Base-by-base conservation (phyloP, 2,113 vertebrate species). In the Apteryx mantelli region DNA sequence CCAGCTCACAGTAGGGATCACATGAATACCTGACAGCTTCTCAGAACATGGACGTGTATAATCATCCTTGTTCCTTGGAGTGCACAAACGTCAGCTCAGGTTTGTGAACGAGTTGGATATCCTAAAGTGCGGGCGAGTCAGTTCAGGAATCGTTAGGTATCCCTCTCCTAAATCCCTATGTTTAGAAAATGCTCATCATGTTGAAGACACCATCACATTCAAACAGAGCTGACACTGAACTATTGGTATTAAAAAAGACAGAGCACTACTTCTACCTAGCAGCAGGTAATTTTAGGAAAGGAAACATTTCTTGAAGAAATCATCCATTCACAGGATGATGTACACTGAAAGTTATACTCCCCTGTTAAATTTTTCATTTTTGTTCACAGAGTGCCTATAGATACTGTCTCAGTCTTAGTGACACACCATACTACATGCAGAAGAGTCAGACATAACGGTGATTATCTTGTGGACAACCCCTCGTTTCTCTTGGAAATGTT, bases 401-500 rank as follows among this genome's bases (percentile, higher is more conserved):
- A 92, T 88, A 81, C 63, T 24, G 74, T 82, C 60, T 93, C 64
- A 13, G 4, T 88, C 75, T 80, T 74, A 82, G 81, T 95, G 81
- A 93, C 92, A 96, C 81, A 87, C 71, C 73, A 93, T 89, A 76
- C 68, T 95, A 82, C 90, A 96, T 4, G 9, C 22, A 84, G 88
- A 94, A 95, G 88, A 97, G 96, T 97, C 96, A 97, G 96, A 97
- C 88, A 91, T 85, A 90, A 84, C 5, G 61, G 94, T 95, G 94
- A 95, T 97, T 97, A 95, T 95, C 84, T 91, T 96, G 96, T 5
- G 92, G 95, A 95, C 55, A 48, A 92, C 79, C 84, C 76, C 52
- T 94, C 60, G 50, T 96, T 97, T 97, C 82, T 98, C 89, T 97
- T 98, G 97, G 98, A 98, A 97, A 94, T 1, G 0, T 96, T 95